Conservation (phyloP, 2,113 vertebrate genomes). For the Paradoxurus hermaphroditus region DNA sequence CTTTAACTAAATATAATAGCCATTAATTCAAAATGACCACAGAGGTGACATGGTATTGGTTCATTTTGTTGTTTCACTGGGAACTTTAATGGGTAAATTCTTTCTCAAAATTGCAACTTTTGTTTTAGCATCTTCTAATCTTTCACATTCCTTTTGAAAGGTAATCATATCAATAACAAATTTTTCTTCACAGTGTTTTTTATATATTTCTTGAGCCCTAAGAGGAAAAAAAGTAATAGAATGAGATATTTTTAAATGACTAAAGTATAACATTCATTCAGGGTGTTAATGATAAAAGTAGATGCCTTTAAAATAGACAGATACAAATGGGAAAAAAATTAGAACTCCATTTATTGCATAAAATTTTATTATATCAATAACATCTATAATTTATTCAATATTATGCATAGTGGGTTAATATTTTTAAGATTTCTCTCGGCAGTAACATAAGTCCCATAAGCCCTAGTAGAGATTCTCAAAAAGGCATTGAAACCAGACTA, state of each 20-base stretch:
- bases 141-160: slow-evolving; percentile 55
- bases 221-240: slow-evolving; percentile 6
- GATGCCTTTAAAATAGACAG: neutral
- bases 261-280: neutral
- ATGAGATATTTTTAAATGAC: neutral
- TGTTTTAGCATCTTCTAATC: slow-evolving; percentile 64
- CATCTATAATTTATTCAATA: neutral
- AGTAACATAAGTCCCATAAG: neutral
- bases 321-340: neutral
- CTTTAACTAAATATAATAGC: neutral
- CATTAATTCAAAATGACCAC: neutral
- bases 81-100: neutral
- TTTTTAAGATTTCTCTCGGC: neutral
- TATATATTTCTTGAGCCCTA: slow-evolving; percentile 58
- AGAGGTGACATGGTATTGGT: neutral
- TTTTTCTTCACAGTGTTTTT: slow-evolving; percentile 67
- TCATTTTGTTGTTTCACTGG: neutral
- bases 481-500: neutral
- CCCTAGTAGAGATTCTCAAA: neutral
- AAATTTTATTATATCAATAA: neutral
- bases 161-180: slow-evolving; percentile 61
- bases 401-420: neutral
- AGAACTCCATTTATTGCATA: neutral
- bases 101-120: slow-evolving; percentile 61
- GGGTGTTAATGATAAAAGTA: neutral